Percentiles rank a stretch among this genome's conserved stretches.
Evolutionary conservation across 2,888 invertebrate genomes (phyloP).

Genomic region (Micropterix aruncella): DNA sequence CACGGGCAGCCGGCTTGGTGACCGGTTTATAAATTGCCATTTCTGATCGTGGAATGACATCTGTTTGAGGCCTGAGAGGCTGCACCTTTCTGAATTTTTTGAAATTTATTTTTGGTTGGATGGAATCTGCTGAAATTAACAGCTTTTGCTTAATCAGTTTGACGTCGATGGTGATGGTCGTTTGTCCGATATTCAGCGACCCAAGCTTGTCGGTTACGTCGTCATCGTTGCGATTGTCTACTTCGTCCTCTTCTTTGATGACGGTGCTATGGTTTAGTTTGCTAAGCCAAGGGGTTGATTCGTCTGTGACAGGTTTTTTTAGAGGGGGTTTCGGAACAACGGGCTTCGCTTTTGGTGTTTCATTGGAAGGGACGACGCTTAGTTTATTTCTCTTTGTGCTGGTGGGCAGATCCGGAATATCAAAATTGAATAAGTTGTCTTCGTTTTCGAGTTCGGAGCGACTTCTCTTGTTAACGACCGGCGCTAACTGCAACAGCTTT

Average conservation of each 20-base stretch:
- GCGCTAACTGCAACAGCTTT: not conserved
- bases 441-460: conserved; percentile 1
- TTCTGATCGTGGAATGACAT: conserved; percentile 6
- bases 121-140: not conserved
- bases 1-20: not conserved
- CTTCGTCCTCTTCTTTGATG: conserved; percentile 2
- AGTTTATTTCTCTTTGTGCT: not conserved
- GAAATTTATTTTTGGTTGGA: conserved; percentile 7
- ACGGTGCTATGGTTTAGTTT: not conserved
- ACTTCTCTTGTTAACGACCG: not conserved
- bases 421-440: conserved; percentile 10
- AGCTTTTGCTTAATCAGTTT: conserved; percentile 5
- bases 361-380: not conserved
- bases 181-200: conserved; percentile 6
- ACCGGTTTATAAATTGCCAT: conserved; percentile 7
- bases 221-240: not conserved
- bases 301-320: conserved; percentile 2
- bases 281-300: not conserved
- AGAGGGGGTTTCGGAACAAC: not conserved
- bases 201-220: conserved; percentile 1
- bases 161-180: conserved; percentile 2
- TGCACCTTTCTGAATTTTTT: conserved; percentile 10
- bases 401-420: conserved; percentile 2
- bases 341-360: not conserved
- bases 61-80: conserved; percentile 6